A percentile compares a stretch with the other conserved stretches of the same genome.
These are phyloP conservation scores for Lutjanus campechanus DNA, from an alignment of 2,797 vertebrate species.

Conservation along the genomic window DNA sequence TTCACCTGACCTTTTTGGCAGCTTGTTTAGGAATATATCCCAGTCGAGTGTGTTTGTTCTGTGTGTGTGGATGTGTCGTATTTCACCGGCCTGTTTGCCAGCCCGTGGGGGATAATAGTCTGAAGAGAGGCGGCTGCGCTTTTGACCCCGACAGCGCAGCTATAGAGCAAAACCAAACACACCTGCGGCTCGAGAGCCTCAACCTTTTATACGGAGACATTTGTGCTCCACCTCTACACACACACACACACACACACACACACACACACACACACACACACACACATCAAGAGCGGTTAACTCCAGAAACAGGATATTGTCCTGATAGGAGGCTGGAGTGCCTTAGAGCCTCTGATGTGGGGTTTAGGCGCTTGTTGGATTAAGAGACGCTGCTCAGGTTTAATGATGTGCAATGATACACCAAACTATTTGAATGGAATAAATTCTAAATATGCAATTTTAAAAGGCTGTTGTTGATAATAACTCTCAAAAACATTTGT, in stretches of 20 bases:
- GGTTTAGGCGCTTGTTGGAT: neutral
- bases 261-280: constrained; percentile 45
- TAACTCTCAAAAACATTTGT: neutral
- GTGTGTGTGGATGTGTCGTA: constrained; percentile 47
- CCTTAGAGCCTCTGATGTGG: constrained; percentile 19
- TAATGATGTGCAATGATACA: too few relatives aligned
- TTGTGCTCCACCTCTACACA: constrained; percentile 46
- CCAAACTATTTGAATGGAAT: too few relatives aligned
- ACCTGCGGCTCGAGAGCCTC: constrained; percentile 69
- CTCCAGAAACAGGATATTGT: constrained; percentile 44
- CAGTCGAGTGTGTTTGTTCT: constrained; percentile 70
- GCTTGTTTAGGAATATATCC: constrained; percentile 53
- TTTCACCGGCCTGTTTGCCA: constrained; percentile 72
- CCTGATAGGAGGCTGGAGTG: constrained; percentile 22
- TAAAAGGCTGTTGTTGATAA: neutral
- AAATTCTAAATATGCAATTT: too few relatives aligned
- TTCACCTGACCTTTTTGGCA: constrained; percentile 30
- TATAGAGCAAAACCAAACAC: constrained; percentile 80
- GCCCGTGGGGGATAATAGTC: constrained; percentile 65
- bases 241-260: constrained; percentile 48
- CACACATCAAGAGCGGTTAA: constrained; percentile 24
- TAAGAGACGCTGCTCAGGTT: neutral
- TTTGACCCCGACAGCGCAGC: constrained; percentile 70
- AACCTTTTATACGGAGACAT: constrained; percentile 43
- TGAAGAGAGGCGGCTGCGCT: constrained; percentile 58